Base-by-base conservation (phyloP, 2,888 invertebrate genomes). In the Idaea straminata region DNA sequence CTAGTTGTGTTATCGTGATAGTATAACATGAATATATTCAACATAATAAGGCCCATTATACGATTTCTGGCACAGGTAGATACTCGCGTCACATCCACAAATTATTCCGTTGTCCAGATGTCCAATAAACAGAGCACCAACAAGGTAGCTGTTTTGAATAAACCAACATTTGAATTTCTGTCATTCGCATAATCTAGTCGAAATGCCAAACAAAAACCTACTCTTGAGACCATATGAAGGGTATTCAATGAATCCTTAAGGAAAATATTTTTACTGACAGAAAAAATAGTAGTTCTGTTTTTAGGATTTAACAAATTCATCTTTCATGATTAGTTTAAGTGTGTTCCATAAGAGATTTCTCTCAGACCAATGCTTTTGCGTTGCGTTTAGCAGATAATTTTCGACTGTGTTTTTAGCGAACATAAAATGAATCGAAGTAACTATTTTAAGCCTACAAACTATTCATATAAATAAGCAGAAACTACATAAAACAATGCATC, bases 91-190 rank as follows among this genome's bases (percentile, higher is more conserved):
- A 68, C 57, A 47, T 16, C 59, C 59, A 66, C 64, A 57, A 60
- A 35, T 15, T 67, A 69, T 70, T 69, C 65, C 57, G 10, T 34
- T 47, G 67, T 64, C 69, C 69, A 72, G 68, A 69, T 72, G 69
- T 69, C 66, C 69, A 60, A 58, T 66, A 58, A 64, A 66, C 69
- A 62, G 58, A 66, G 64, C 64, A 62, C 57, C 65, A 16, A 47
- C 47, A 47, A 66, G 62, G 59, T 34, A 25, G 64, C 64, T 67
- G 61, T 62, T 72, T 65, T 64, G 64, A 64, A 63, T 68, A 66
- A 67, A 65, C 38, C 10, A 61, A 59, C 57, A 70, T 69, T 69
- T 70, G 68, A 72, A 72, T 68, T 72, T 70, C 70, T 68, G 57
- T 57, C 36, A 61, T 25, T 25, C 25, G 25, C 25, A 25, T 25